Percentiles rank a stretch among this genome's conserved stretches.
phyloP scores from a whole-genome alignment of 2,113 vertebrate genomes.

The Tenrec ecaudatus region DNA sequence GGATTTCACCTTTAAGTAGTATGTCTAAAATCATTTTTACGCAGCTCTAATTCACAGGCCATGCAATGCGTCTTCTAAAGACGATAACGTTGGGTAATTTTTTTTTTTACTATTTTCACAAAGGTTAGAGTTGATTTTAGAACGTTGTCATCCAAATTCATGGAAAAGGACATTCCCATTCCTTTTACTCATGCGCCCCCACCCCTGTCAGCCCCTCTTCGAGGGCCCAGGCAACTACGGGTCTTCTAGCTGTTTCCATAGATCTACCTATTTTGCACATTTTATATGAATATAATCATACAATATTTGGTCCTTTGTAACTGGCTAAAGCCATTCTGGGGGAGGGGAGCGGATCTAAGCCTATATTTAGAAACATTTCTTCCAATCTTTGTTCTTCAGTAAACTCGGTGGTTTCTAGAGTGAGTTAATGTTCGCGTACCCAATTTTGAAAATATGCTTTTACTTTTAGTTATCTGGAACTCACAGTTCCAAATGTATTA shows the following conservation, averaged over 20 bases:
- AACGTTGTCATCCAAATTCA: neutral
- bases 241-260: neutral
- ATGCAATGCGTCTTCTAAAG: neutral
- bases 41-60: neutral
- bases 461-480: neutral
- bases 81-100: neutral
- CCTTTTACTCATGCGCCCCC: no score
- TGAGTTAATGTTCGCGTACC: neutral
- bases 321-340: neutral
- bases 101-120: neutral
- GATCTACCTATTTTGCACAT: rapidly evolving
- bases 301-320: neutral
- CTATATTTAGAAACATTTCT: neutral
- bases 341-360: neutral
- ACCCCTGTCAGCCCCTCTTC: neutral
- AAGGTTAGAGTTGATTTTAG: neutral
- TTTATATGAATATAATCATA: neutral
- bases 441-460: neutral
- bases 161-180: neutral
- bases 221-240: neutral
- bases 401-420: neutral
- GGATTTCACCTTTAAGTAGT: neutral
- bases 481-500: neutral
- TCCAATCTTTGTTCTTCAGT: neutral
- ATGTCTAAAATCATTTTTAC: neutral